phyloP scores from a whole-genome alignment of 23 tunicate genomes.

The Ascidia mentula region DNA sequence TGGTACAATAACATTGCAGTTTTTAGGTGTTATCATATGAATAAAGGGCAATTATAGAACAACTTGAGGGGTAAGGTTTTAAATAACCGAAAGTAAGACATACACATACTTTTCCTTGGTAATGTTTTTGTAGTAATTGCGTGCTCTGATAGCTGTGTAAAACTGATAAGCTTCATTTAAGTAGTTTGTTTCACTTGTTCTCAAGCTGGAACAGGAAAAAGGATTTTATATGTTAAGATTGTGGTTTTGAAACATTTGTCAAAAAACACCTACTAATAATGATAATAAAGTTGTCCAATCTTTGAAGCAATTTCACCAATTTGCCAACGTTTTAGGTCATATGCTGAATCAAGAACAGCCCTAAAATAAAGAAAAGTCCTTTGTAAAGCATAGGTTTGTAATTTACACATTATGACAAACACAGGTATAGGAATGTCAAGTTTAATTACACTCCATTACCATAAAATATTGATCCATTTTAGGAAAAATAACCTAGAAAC shows the following conservation, averaged over 20 bases:
- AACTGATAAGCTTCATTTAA: constrained; percentile 91
- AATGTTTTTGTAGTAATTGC: constrained; percentile 70
- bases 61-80: no score
- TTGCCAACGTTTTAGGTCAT: constrained; percentile 85
- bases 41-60: no score
- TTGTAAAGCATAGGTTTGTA: neutral
- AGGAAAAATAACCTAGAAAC: no score
- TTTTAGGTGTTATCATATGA: no score
- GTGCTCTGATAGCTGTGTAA: constrained; percentile 77
- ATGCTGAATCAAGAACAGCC: constrained; percentile 38
- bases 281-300: constrained; percentile 87
- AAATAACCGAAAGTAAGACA: no score
- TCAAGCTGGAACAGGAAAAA: constrained; percentile 40
- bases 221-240: neutral
- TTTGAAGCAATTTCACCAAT: constrained; percentile 96
- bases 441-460: no score
- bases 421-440: no score
- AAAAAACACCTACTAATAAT: constrained; percentile 68
- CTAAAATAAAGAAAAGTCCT: constrained; percentile 29
- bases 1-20: no score
- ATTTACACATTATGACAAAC: no score
- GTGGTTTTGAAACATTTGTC: neutral
- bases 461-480: no score
- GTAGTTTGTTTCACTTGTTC: constrained; percentile 87
- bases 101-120: constrained; percentile 30